Conservation (phyloP, 2,113 vertebrate genomes). For the Aegotheles bennettii region DNA sequence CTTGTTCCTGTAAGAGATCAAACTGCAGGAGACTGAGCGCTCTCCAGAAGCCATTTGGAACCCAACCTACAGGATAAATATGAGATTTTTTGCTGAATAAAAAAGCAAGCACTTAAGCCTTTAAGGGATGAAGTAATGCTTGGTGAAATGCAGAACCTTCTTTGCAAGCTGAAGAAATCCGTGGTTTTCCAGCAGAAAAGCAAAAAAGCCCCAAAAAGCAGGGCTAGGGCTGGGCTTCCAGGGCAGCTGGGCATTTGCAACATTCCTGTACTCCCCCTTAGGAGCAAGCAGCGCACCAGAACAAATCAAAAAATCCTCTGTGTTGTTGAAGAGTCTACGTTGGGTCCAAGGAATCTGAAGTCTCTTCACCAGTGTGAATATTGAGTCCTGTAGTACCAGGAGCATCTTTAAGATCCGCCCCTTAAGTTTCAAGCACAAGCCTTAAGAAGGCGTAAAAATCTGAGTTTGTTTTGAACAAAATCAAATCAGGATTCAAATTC, state of each 20-base stretch:
- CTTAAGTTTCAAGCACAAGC: not conserved
- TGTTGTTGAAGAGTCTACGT: not conserved
- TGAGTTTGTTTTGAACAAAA: not conserved
- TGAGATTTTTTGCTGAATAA: not conserved
- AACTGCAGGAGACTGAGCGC: not conserved
- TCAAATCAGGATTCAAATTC: not conserved
- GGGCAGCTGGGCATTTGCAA: not conserved
- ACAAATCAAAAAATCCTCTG: not conserved
- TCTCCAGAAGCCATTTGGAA: not conserved
- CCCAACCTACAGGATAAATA: not conserved
- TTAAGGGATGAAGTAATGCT: not conserved
- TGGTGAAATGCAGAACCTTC: not conserved
- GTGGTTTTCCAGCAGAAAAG: not conserved
- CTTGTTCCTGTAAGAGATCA: not conserved
- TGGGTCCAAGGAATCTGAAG: not conserved
- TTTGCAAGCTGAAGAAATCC: not conserved
- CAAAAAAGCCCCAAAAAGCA: not conserved
- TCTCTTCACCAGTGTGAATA: not conserved
- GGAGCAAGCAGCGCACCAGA: not conserved
- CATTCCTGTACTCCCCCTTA: not conserved
- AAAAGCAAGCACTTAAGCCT: not conserved
- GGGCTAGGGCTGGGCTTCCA: not conserved
- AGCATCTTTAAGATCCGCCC: not conserved
- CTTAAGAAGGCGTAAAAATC: not conserved
- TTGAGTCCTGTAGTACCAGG: not conserved